phyloP scores from a whole-genome alignment of 2,797 vertebrate species.

The Alcedo atthis region DNA sequence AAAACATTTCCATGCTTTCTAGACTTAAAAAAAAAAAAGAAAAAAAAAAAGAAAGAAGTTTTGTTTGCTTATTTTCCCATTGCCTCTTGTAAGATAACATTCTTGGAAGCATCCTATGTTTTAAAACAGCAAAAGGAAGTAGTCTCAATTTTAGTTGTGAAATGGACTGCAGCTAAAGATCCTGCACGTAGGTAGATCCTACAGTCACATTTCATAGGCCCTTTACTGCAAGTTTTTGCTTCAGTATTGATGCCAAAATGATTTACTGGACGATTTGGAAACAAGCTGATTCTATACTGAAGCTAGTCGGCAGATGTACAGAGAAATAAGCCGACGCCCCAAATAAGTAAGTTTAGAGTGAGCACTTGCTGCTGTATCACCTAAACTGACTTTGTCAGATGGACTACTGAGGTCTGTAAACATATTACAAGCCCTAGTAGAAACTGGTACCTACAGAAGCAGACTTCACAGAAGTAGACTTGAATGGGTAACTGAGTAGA shows the following conservation, averaged over 20 bases:
- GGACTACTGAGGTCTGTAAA: background rate
- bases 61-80: background rate
- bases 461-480: background rate
- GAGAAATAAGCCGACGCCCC: background rate
- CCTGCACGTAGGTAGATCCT: background rate
- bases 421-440: background rate
- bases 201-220: background rate
- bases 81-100: background rate
- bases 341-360: background rate
- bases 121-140: background rate
- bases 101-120: background rate
- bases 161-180: background rate
- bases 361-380: background rate
- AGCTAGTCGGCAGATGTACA: background rate
- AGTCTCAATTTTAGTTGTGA: background rate
- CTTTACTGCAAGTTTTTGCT: background rate
- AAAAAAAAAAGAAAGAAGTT: background rate
- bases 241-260: background rate
- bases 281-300: background rate
- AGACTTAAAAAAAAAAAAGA: background rate
- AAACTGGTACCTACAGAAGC: background rate
- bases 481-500: background rate
- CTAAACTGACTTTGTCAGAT: background rate
- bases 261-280: background rate
- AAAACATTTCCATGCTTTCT: background rate